These are phyloP conservation scores for Trypoxylon attenuatum DNA, from an alignment of 2,888 invertebrate species.

Conservation along the genomic window DNA sequence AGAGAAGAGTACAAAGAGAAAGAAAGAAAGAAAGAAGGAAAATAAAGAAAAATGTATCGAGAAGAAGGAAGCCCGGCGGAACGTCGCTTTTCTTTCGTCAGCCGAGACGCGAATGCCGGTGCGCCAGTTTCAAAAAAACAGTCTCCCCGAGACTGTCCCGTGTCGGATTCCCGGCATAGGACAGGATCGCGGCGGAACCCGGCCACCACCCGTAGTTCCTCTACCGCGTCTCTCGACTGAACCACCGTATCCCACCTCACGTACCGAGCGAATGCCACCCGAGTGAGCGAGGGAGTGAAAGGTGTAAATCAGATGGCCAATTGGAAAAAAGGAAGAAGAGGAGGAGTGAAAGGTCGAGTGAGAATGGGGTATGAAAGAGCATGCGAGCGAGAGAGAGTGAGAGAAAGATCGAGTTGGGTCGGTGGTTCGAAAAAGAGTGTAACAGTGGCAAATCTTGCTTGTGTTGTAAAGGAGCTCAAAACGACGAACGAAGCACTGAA, in stretches of 20 bases:
- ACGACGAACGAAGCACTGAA: conserved; percentile 89
- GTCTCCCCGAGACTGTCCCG: conserved; percentile 59
- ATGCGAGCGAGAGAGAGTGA: conserved; percentile 11
- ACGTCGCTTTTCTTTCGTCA: conserved; percentile 74
- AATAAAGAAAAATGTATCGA: conserved; percentile 5
- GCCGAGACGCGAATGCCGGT: conserved; percentile 67
- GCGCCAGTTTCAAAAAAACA: conserved; percentile 57
- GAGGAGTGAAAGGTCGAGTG: neutral
- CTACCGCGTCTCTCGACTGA: conserved; percentile 46
- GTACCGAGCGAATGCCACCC: conserved; percentile 20
- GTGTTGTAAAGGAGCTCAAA: conserved; percentile 84
- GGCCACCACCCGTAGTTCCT: conserved; percentile 29
- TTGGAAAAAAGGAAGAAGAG: neutral
- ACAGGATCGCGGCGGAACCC: neutral
- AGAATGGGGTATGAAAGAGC: neutral
- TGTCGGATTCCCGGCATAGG: neutral
- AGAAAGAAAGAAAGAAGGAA: neutral
- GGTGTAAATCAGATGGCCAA: conserved; percentile 12
- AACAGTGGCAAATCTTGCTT: conserved; percentile 67
- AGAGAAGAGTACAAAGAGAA: conserved; percentile 14
- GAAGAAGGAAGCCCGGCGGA: conserved; percentile 65
- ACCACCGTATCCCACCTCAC: conserved; percentile 49
- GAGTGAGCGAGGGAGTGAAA: conserved; percentile 16
- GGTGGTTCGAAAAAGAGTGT: conserved; percentile 47
- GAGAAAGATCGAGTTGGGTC: conserved; percentile 25